Conservation (phyloP, 1,140 invertebrate species). For the Eurosta solidaginis region DNA sequence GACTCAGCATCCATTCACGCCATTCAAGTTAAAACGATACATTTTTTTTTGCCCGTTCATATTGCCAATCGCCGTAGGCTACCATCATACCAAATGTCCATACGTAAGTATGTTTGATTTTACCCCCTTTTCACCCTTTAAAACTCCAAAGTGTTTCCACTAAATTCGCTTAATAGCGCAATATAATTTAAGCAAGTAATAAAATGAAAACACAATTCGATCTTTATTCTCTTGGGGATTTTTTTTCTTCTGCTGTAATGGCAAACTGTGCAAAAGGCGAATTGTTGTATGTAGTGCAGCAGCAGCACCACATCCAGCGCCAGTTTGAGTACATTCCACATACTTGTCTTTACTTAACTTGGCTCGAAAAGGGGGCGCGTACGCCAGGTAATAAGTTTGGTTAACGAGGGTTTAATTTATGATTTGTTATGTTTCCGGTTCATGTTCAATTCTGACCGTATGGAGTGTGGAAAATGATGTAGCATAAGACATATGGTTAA, state of each 20-base stretch:
- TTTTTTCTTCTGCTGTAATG: background rate
- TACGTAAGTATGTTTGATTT: background rate
- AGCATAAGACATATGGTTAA: background rate
- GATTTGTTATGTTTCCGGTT: constrained; percentile 60
- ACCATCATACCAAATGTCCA: background rate
- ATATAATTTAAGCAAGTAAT: constrained; percentile 57
- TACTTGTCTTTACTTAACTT: background rate
- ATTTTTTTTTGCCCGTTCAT: background rate
- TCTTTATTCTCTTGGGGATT: background rate
- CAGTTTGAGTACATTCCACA: background rate
- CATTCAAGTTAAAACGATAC: background rate
- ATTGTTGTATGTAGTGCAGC: background rate
- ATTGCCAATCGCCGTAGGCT: background rate
- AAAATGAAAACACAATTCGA: constrained; percentile 25
- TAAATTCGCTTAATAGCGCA: constrained; percentile 59
- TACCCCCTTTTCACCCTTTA: constrained; percentile 33
- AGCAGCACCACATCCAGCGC: background rate
- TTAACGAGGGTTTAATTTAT: constrained; percentile 60
- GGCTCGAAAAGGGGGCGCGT: constrained; percentile 11
- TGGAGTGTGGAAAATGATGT: background rate
- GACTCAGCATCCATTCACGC: constrained; percentile 18
- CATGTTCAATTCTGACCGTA: constrained; percentile 15
- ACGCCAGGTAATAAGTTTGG: constrained; percentile 52
- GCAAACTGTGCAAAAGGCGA: background rate
- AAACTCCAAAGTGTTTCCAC: constrained; percentile 54